Conservation (phyloP, 1,140 invertebrate genomes). For the Cydia pomonella region DNA sequence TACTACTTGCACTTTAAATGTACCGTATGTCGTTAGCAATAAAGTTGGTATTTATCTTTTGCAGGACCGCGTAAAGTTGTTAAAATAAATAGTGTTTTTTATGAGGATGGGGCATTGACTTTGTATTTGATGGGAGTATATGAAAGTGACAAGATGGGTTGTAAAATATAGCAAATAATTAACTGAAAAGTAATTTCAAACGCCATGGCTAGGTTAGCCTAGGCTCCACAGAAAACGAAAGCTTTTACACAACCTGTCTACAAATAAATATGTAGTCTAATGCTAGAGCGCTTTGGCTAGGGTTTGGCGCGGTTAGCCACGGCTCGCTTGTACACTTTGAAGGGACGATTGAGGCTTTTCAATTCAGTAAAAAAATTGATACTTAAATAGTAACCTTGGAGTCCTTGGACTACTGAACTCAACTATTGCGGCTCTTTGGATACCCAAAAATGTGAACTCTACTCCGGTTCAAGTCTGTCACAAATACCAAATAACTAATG, state of each 20-base stretch:
- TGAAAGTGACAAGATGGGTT: constrained; percentile 11
- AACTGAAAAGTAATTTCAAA: constrained; percentile 4
- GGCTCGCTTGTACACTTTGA: too few relatives aligned
- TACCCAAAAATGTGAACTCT: too few relatives aligned
- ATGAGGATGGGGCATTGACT: constrained; percentile 18
- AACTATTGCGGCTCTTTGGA: too few relatives aligned
- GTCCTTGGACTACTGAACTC: too few relatives aligned
- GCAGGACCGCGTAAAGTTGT: neutral
- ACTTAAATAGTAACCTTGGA: too few relatives aligned
- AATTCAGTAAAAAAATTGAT: too few relatives aligned
- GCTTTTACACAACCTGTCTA: neutral
- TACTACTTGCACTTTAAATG: constrained; percentile 17
- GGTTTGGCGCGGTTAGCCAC: too few relatives aligned
- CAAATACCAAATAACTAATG: too few relatives aligned
- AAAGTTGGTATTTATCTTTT: constrained; percentile 32
- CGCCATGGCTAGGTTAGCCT: neutral
- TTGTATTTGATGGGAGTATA: constrained; percentile 26
- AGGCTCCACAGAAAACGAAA: neutral
- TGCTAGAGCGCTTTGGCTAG: too few relatives aligned
- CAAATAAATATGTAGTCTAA: too few relatives aligned
- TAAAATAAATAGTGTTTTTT: constrained; percentile 25
- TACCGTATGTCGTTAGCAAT: neutral
- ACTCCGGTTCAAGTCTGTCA: too few relatives aligned
- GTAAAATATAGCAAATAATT: constrained; percentile 27
- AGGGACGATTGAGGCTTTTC: too few relatives aligned